Base-by-base conservation (phyloP, 2,113 vertebrate species). In the Dicrurus megarhynchus region DNA sequence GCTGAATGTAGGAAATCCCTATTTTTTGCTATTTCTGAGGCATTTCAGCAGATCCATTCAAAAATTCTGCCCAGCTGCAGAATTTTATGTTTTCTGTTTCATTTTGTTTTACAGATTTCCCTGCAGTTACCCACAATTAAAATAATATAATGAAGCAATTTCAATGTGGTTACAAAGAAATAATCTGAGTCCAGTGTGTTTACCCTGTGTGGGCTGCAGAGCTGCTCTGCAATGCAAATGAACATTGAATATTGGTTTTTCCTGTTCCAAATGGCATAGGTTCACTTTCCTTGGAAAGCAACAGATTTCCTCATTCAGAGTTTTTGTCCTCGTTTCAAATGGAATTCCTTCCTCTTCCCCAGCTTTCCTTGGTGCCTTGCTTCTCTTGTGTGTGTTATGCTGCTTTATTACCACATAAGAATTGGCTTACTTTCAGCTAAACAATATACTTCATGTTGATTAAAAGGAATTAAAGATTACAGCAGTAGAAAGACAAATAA, bases 391-490 rank as follows among this genome's bases (percentile, higher is more conserved):
- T 1, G 2, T 26, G 1, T 10, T 23, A 3, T 16, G 41, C 47
- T 9, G 6, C 56, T 55, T 73, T 68, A 35, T n/a, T 35, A 8
- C 52, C 3, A 1, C 18, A 11, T 10, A 14, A 49, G 89, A 65
- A 13, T 9, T 0, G 23, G 6, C 12, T 85, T 32, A 1, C 13
- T 89, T 71, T 37, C 49, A 71, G 47, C 28, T 82, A 6, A 78
- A 32, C 70, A 49, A 32, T 49, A 1, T 32, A 41, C 13, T 94
- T 79, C 5, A 0, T 30, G 56, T 60, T 94, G 90, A 95, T 95
- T 73, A 94, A 90, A 94, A 69, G 79, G 88, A 92, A 93, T 95
- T 91, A 57, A 94, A 96, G 75, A 93, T 97, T 37, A 90, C 1
- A 83, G 57, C 53, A 4, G 0, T 9, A 15, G 28, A 21, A 89